Conservation (phyloP, 2,888 invertebrate genomes). For the Eupithecia subumbrata region DNA sequence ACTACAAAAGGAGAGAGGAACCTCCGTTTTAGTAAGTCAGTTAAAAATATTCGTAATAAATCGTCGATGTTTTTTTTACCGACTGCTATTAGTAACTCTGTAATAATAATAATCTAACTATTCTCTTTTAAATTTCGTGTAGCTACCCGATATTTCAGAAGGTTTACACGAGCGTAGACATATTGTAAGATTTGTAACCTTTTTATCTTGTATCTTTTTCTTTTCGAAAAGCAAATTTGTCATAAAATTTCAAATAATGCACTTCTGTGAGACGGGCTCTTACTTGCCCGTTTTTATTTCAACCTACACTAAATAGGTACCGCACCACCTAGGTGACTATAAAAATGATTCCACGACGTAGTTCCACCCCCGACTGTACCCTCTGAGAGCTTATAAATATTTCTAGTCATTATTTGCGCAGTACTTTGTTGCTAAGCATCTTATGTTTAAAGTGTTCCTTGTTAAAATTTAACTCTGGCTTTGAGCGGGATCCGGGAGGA, state of each 20-base stretch:
- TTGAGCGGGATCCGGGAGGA: neutral
- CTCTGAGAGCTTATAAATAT: slow-evolving; percentile 30
- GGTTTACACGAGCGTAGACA: too few species aligned
- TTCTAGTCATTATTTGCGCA: slow-evolving; percentile 27
- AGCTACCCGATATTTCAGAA: too few species aligned
- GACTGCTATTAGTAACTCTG: too few species aligned
- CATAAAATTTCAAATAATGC: neutral
- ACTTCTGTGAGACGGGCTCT: neutral
- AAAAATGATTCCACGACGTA: neutral
- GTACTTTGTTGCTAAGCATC: slow-evolving; percentile 30
- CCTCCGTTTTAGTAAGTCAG: too few species aligned
- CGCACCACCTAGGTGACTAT: neutral
- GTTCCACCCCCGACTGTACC: slow-evolving; percentile 18
- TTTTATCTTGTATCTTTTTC: too few species aligned
- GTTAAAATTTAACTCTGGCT: slow-evolving; percentile 25
- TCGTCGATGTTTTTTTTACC: too few species aligned
- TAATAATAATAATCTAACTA: too few species aligned
- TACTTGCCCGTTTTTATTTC: neutral
- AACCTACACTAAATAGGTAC: neutral
- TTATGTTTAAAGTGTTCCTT: slow-evolving; percentile 25
- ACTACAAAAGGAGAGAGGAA: too few species aligned
- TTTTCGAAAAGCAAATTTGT: neutral
- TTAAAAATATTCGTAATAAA: too few species aligned
- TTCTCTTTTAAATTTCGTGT: too few species aligned
- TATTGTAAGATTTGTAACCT: too few species aligned